Evolutionary conservation across 2,888 invertebrate species (phyloP).

Genomic region (Periphyllus acericola): DNA sequence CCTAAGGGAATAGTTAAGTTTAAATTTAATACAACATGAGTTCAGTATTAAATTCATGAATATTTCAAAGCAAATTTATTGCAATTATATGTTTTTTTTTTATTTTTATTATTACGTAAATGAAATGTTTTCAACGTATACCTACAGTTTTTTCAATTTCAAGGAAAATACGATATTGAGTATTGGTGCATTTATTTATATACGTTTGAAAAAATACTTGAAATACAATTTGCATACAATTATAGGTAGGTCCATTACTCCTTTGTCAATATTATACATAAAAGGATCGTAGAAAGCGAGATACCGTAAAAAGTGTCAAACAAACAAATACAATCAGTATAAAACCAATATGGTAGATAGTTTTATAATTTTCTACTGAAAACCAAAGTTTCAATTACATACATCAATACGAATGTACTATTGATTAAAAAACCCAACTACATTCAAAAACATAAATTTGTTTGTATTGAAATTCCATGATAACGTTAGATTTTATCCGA

Average conservation of each 20-base stretch:
- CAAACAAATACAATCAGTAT: background rate
- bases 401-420: background rate
- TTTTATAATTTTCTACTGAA: background rate
- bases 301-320: background rate
- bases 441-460: background rate
- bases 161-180: background rate
- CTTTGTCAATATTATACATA: background rate
- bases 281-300: background rate
- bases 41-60: background rate
- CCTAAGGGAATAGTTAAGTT: no score
- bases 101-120: no score
- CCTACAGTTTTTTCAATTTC: background rate
- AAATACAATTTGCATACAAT: constrained; percentile 6
- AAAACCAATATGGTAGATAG: background rate
- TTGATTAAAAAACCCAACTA: background rate
- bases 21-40: no score
- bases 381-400: background rate
- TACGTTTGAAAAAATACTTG: background rate
- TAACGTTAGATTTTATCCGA: background rate
- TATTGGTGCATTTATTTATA: background rate
- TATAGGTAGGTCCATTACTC: background rate
- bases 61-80: background rate
- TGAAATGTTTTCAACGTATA: background rate
- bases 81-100: background rate
- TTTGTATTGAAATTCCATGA: background rate